Evolutionary conservation across 2,888 invertebrate genomes (phyloP).

Genomic region (Ctenicera cuprea): DNA sequence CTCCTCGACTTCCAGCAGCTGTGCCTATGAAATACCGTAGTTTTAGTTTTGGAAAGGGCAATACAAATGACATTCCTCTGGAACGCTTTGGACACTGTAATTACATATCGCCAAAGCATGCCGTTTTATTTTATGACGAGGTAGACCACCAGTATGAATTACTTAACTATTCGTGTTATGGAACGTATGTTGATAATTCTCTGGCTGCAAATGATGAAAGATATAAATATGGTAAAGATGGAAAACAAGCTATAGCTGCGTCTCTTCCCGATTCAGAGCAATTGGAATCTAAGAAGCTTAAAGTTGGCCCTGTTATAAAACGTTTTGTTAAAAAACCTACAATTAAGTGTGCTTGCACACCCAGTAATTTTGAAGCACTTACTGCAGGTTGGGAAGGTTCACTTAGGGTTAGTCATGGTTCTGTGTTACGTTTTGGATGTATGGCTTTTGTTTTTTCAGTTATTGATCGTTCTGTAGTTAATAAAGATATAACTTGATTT

Average conservation of each 20-base stretch:
- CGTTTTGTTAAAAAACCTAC: conserved; percentile 67
- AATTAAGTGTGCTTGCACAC: conserved; percentile 67
- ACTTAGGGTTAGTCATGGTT: conserved; percentile 90
- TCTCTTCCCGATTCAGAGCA: conserved; percentile 73
- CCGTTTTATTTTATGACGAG: conserved; percentile 90
- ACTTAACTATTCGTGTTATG: conserved; percentile 94
- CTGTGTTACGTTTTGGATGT: conserved; percentile 91
- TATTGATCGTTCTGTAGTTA: conserved; percentile 65
- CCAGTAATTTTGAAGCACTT: conserved; percentile 64
- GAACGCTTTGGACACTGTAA: conserved; percentile 81
- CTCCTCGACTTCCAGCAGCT: conserved; percentile 69
- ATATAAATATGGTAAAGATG: conserved; percentile 52
- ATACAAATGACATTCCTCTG: conserved; percentile 78
- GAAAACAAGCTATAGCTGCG: conserved; percentile 65
- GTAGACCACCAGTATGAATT: conserved; percentile 90
- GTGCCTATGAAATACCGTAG: conserved; percentile 82
- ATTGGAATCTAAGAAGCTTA: conserved; percentile 72
- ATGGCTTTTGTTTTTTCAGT: conserved; percentile 89
- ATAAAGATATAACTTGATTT: not conserved
- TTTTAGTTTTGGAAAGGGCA: conserved; percentile 83
- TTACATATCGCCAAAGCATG: conserved; percentile 84
- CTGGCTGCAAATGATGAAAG: conserved; percentile 85
- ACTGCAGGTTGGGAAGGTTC: conserved; percentile 91
- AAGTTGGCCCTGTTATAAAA: conserved; percentile 62
- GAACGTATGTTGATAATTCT: conserved; percentile 91